Conservation (phyloP, 92 coral and sea anemone species). For the Parazoanthus atlanticus region DNA sequence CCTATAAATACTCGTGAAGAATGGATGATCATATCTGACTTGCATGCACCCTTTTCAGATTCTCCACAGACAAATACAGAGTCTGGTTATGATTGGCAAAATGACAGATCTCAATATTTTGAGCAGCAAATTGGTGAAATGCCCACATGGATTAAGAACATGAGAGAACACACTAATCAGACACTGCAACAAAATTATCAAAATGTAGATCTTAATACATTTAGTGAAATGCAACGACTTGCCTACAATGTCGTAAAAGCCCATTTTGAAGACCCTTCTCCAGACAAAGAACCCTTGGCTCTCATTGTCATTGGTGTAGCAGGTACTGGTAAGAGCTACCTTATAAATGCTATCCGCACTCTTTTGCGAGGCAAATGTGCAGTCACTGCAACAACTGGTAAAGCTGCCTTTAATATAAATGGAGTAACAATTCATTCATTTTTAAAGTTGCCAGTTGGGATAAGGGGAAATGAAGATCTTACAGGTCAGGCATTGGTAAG, state of each 20-base stretch:
- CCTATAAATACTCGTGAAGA: slow-evolving; percentile 13
- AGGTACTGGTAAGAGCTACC: no score
- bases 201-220: slow-evolving; percentile 58
- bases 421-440: slow-evolving; percentile 72
- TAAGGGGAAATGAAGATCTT: slow-evolving; percentile 61
- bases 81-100: slow-evolving; percentile 56
- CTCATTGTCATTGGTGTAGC: no score
- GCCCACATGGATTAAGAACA: slow-evolving; percentile 60
- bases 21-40: slow-evolving; percentile 52
- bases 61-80: slow-evolving; percentile 20
- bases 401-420: no score
- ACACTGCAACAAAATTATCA: slow-evolving; percentile 50
- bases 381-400: no score
- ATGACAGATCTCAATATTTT: slow-evolving; percentile 46
- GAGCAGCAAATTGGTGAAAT: no score
- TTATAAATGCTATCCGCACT: no score
- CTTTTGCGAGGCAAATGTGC: no score
- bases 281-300: no score
- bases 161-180: slow-evolving; percentile 50
- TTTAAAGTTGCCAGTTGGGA: slow-evolving; percentile 71
- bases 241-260: slow-evolving; percentile 64
- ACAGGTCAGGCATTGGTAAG: slow-evolving; percentile 64
- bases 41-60: slow-evolving; percentile 52
- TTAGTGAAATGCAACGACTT: slow-evolving; percentile 81
- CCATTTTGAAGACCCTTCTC: slow-evolving; percentile 66